These are phyloP conservation scores for Telmatochromis sp. DNA, from an alignment of 2,113 vertebrate genomes.

Conservation along the genomic window DNA sequence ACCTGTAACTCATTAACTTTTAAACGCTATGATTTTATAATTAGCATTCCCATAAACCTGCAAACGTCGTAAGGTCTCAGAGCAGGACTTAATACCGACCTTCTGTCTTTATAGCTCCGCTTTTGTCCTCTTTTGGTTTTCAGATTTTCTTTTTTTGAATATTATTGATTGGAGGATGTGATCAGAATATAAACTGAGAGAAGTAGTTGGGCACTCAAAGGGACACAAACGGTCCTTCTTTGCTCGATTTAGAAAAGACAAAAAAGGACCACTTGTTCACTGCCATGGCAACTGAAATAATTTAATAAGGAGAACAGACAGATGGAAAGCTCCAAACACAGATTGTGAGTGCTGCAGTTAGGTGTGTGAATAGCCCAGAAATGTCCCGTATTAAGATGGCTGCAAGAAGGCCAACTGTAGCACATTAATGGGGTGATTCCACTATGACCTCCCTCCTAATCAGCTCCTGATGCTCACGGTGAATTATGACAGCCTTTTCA, in stretches of 20 bases:
- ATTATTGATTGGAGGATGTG: neutral
- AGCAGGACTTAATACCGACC: neutral
- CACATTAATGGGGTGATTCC: neutral
- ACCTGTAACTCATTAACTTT: conserved; percentile 34
- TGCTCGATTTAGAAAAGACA: neutral
- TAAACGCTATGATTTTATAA: neutral
- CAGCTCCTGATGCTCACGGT: neutral
- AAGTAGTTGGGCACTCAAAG: neutral
- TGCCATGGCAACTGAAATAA: neutral
- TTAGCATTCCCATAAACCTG: conserved; percentile 12
- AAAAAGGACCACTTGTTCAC: neutral
- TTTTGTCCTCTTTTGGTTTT: neutral
- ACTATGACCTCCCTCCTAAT: neutral
- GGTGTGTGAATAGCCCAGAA: neutral
- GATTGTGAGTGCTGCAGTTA: neutral
- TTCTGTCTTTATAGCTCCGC: neutral
- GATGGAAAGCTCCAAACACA: neutral
- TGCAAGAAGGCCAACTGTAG: neutral
- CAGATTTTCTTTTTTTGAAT: neutral
- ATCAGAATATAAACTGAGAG: neutral
- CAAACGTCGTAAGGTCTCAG: neutral
- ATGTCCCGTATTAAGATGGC: neutral
- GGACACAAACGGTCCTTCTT: neutral
- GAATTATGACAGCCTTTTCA: neutral
- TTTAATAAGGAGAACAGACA: neutral